Evolutionary conservation across 2,113 vertebrate genomes (phyloP).

Genomic region (Polypterus senegalus): DNA sequence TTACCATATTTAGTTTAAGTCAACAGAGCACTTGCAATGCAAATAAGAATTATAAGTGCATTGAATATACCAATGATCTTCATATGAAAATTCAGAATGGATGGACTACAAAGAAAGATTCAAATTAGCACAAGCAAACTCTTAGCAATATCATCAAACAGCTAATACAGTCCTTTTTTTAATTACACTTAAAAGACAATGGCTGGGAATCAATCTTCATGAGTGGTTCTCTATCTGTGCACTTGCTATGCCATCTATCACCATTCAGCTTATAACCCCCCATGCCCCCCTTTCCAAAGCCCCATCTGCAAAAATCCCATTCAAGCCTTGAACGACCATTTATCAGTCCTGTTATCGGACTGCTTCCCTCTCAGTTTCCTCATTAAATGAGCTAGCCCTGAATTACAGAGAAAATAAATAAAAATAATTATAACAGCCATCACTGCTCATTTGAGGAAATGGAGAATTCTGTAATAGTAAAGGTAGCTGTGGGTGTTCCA

Average conservation of each 20-base stretch:
- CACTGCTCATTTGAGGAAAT: not conserved
- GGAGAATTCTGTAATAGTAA: too few relatives aligned
- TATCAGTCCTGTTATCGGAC: conserved; percentile 1
- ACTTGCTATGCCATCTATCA: conserved; percentile 63
- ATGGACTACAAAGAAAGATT: too few relatives aligned
- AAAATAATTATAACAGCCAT: not conserved
- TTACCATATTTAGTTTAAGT: too few relatives aligned
- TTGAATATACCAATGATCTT: too few relatives aligned
- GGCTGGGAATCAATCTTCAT: conserved; percentile 72
- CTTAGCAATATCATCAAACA: conserved; percentile 37
- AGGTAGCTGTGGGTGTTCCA: too few relatives aligned
- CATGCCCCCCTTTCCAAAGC: conserved; percentile 9
- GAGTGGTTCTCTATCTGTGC: conserved; percentile 63
- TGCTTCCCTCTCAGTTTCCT: not conserved
- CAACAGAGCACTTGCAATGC: too few relatives aligned
- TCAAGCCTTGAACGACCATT: conserved; percentile 9
- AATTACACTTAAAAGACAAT: conserved; percentile 72
- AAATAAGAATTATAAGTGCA: too few relatives aligned
- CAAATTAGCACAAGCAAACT: conserved; percentile 28
- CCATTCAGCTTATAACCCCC: conserved; percentile 35
- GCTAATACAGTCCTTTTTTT: conserved; percentile 53
- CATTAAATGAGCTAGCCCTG: not conserved
- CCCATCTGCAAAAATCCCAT: conserved; percentile 16
- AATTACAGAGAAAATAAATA: not conserved
- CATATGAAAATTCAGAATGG: too few relatives aligned